Evolutionary conservation across 2,113 vertebrate species (phyloP), one percentile per base, ranked within the genome.

Genomic region (Calonectris borealis): DNA sequence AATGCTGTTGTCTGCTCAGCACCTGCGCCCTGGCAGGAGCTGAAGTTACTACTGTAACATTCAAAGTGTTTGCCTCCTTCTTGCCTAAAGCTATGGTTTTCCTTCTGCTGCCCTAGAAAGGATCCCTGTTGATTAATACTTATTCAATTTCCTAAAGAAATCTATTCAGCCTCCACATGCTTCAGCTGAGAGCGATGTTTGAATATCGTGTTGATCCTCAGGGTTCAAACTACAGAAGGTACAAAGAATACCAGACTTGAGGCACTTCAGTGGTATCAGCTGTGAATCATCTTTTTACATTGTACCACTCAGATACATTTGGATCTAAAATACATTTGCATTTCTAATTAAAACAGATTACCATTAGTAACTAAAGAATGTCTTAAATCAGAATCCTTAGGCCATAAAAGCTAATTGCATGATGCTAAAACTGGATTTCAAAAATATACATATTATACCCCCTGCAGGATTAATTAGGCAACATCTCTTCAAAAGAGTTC

Each of bases 391-490:
- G 96, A 96, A 89, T 94, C 95, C 84, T 94, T 58, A 85, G 93
- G 94, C 96, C 88, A 96, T 95, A 70, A 95, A 95, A 95, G 84
- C 95, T 95, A 97, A 97, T 90, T 96, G 95, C 87, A 91, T 0
- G 70, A 96, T 97, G 95, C 89, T 95, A 95, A 97, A 97, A 96
- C 91, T 95, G 87, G 89, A 85, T 93, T 94, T 94, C 78, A 97
- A 92, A 93, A 91, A 95, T 91, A 95, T 83, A 96, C 94, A 86
- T 93, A 95, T 95, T 97, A 97, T 97, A 97, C 96, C 94, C 95
- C 95, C 97, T 96, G 94, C 94, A 97, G 95, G 94, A 97, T 94
- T 97, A 97, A 97, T 95, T 97, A 97, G 85, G 96, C 91, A 96
- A 93, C 89, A 80, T 85, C 95, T 96, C 93, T 95, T 95, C 94